A percentile compares a stretch with the other conserved stretches of the same genome.
Evolutionary conservation across 2,888 invertebrate species (phyloP).

Genomic region (Drosophila pseudotakahashii): DNA sequence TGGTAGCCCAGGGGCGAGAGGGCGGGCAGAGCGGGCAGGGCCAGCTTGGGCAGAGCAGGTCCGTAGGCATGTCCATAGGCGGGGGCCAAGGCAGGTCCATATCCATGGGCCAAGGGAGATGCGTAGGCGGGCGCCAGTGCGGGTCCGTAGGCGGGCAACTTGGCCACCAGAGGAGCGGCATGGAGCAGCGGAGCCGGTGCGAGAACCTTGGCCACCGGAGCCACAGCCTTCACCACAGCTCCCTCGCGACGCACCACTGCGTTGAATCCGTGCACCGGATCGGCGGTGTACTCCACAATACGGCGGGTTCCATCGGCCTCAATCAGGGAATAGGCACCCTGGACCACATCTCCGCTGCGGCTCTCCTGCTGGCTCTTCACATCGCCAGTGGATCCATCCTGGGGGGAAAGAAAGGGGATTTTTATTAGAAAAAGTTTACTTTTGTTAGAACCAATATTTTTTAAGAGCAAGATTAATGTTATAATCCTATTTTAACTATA

Average conservation of each 20-base stretch:
- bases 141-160: slow-evolving; percentile 62
- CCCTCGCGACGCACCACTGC: slow-evolving; percentile 86
- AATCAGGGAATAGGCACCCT: slow-evolving; percentile 85
- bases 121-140: slow-evolving; percentile 46
- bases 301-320: slow-evolving; percentile 86
- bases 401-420: background rate
- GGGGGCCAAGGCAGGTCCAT: slow-evolving; percentile 48
- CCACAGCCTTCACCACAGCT: slow-evolving; percentile 83
- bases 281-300: slow-evolving; percentile 86
- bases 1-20: slow-evolving; percentile 63
- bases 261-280: slow-evolving; percentile 87
- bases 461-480: no score
- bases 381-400: slow-evolving; percentile 86
- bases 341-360: slow-evolving; percentile 86
- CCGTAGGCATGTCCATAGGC: slow-evolving; percentile 46
- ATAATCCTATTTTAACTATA: no score
- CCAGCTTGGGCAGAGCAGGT: slow-evolving; percentile 48
- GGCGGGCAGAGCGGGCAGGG: slow-evolving; percentile 59
- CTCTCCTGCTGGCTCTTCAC: slow-evolving; percentile 86
- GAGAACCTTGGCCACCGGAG: slow-evolving; percentile 79
- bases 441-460: no score
- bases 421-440: no score
- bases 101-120: slow-evolving; percentile 37
- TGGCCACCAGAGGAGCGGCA: slow-evolving; percentile 68
- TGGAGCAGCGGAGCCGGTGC: slow-evolving; percentile 75